A percentile compares a stretch with the other conserved stretches of the same genome.
Evolutionary conservation across 2,888 invertebrate genomes (phyloP).

Genomic region (Pedicia rivosa): DNA sequence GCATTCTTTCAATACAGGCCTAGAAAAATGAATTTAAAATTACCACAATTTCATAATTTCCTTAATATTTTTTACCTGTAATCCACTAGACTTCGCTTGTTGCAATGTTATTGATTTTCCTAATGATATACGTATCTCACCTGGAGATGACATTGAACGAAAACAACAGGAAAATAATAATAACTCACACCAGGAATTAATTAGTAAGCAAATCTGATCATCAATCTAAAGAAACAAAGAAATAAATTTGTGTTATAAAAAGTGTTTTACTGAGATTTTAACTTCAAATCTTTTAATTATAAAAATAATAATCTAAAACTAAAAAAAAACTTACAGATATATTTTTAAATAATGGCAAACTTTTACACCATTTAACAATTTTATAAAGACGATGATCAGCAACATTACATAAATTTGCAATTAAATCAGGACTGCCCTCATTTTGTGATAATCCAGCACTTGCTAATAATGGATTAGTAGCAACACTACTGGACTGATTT

Average conservation of each 20-base stretch:
- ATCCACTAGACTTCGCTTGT: constrained; percentile 29
- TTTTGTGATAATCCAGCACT: constrained; percentile 33
- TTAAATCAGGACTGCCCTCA: constrained; percentile 62
- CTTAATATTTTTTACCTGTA: constrained; percentile 29
- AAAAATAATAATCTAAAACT: too few relatives aligned
- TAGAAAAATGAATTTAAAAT: constrained; percentile 11
- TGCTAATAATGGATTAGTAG: constrained; percentile 38
- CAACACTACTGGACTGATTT: constrained; percentile 18
- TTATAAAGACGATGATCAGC: constrained; percentile 92
- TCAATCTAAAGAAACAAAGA: constrained; percentile 55
- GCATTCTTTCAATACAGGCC: constrained; percentile 86
- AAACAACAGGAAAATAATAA: constrained; percentile 86
- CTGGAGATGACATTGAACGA: constrained; percentile 79
- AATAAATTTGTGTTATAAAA: constrained; percentile 7
- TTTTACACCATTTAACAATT: constrained; percentile 98
- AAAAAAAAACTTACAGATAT: constrained; percentile 56
- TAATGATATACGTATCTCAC: constrained; percentile 59
- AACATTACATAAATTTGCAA: constrained; percentile 81
- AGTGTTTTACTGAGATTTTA: background rate
- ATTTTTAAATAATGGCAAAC: constrained; percentile 88
- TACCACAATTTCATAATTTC: background rate
- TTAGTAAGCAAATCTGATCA: constrained; percentile 91
- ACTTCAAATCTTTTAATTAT: background rate
- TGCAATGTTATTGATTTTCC: constrained; percentile 29
- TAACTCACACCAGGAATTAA: constrained; percentile 95